These are phyloP conservation scores for Melanotaenia maccullochi DNA, from an alignment of 2,797 vertebrate species.

Conservation along the genomic window DNA sequence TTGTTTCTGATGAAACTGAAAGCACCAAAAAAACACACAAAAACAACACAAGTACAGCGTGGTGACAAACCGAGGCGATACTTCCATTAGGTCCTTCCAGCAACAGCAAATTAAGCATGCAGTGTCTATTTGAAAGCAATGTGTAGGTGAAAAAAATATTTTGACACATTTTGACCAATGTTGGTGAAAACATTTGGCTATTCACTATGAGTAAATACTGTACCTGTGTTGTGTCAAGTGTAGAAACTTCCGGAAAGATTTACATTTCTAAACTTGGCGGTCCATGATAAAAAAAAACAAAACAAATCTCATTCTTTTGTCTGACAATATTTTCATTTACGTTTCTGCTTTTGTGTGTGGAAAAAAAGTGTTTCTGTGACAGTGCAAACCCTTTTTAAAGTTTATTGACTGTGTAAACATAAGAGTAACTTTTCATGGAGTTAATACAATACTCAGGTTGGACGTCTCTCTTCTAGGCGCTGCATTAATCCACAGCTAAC, in stretches of 20 bases:
- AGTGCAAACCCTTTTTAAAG: no score
- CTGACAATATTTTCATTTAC: not conserved
- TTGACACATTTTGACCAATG: not conserved
- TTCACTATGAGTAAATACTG: not conserved
- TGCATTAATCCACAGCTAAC: not conserved
- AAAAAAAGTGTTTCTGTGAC: not conserved
- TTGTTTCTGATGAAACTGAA: no score
- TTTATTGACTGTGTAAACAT: not conserved
- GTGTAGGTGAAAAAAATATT: not conserved
- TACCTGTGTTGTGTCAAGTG: not conserved
- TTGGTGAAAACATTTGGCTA: not conserved
- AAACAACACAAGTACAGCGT: no score
- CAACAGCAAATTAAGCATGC: slow-evolving; percentile 20
- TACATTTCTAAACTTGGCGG: no score
- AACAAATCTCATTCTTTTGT: not conserved
- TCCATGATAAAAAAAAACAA: not conserved
- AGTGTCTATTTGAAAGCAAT: not conserved
- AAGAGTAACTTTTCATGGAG: no score
- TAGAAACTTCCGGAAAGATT: not conserved
- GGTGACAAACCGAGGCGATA: no score
- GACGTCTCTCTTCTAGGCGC: not conserved
- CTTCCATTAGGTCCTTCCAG: slow-evolving; percentile 4
- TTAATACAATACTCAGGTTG: not conserved
- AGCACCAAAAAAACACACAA: no score
- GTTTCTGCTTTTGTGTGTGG: not conserved